A percentile compares a stretch with the other conserved stretches of the same genome.
phyloP scores from a whole-genome alignment of 2,797 vertebrate genomes.

The Syndactyla subalaris region DNA sequence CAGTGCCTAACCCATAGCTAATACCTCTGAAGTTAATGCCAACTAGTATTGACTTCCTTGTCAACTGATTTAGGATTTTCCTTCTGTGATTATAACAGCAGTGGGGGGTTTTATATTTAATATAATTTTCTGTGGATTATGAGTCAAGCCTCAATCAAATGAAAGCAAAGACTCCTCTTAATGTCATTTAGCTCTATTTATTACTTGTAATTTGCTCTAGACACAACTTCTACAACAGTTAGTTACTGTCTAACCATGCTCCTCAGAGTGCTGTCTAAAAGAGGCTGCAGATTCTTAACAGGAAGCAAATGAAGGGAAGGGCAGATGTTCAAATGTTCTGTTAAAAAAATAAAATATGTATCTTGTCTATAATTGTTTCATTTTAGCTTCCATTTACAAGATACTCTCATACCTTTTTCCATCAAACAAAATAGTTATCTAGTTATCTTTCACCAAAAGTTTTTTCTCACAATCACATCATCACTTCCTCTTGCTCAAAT shows the following conservation, averaged over 20 bases:
- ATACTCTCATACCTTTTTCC: background rate
- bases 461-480: background rate
- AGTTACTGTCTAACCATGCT: background rate
- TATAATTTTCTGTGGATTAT: background rate
- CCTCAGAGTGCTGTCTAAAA: background rate
- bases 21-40: background rate
- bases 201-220: constrained; percentile 15
- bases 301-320: background rate
- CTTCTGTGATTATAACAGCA: background rate
- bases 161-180: constrained; percentile 16
- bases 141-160: background rate
- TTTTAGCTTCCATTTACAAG: background rate
- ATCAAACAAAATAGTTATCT: background rate
- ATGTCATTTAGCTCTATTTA: constrained; percentile 23
- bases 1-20: background rate
- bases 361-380: background rate
- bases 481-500: background rate
- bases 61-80: background rate
- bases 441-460: background rate
- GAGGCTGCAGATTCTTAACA: background rate
- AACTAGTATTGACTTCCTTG: background rate
- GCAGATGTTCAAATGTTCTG: background rate
- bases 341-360: background rate
- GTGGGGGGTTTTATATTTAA: background rate
- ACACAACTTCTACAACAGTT: background rate